Evolutionary conservation across 2,797 vertebrate genomes (phyloP), one percentile per base, ranked within the genome.

Genomic region (Dryobates pubescens): DNA sequence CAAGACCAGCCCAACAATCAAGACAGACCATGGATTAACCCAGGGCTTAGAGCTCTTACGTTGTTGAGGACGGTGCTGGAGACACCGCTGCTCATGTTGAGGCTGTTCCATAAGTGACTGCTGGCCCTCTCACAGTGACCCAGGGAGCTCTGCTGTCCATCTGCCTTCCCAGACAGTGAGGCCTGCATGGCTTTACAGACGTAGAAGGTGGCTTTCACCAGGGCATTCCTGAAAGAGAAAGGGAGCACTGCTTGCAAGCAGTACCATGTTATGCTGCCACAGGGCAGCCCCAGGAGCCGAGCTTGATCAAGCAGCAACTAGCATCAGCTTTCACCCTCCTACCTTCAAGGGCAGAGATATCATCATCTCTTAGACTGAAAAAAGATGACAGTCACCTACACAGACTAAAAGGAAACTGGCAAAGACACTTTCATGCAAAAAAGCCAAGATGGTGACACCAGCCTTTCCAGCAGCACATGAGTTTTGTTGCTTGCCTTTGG

Each of bases 131-230:
- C 98, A 2, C 98, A 99, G 90, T 98, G 98, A 72, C 97, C 96
- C 95, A 99, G 98, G 65, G 98, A 98, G 93, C 94, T 97, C 32
- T 98, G 96, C 7, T 97, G 97, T 11, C 98, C 98, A 20, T 99
- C 99, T 4, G 97, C 98, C 96, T 99, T 99, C 36, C 98, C 98
- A 6, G 96, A 97, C 47, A 99, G 97, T 0, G 98, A 99, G 93
- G 98, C 97, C 67, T 99, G 99, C 93, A 99, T 98, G 8, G 99
- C 98, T 97, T 98, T 99, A 96, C 98, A 99, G 61, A 98, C 85
- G 6, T 98, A 97, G 94, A 98, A 97, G 91, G 98, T 97, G 1
- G 99, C 98, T 95, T 98, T 99, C 79, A 99, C 98, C 91, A 99
- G 96, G 22, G 98, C 97, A 82, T 98, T 99, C 94, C 99, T 99